A percentile compares a stretch with the other conserved stretches of the same genome.
These are phyloP conservation scores for Leucophenga montana DNA, from an alignment of 2,888 invertebrate species.

Conservation along the genomic window DNA sequence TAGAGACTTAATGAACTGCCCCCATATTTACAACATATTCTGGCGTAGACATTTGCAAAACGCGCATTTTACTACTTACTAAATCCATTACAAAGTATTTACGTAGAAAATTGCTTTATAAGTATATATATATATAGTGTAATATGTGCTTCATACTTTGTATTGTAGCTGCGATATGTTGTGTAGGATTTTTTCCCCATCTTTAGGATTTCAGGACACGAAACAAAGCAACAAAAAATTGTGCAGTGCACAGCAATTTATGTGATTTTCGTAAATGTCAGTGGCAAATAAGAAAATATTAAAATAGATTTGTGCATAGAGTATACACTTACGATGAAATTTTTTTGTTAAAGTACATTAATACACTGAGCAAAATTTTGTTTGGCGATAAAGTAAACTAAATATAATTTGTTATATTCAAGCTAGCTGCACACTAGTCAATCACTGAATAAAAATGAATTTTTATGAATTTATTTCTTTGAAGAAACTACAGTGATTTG, in stretches of 20 bases:
- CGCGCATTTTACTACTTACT: constrained; percentile 66
- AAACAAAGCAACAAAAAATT: constrained; percentile 44
- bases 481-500: no score
- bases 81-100: constrained; percentile 67
- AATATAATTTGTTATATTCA: no score
- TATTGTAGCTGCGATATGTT: no score
- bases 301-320: constrained; percentile 63
- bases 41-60: constrained; percentile 58
- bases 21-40: constrained; percentile 31
- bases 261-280: constrained; percentile 63
- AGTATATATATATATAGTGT: constrained; percentile 60
- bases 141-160: constrained; percentile 45
- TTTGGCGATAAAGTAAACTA: constrained; percentile 21
- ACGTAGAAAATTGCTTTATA: constrained; percentile 66
- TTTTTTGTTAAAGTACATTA: neutral
- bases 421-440: no score
- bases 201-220: no score
- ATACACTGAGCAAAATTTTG: constrained; percentile 42
- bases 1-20: constrained; percentile 1
- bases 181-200: no score
- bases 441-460: no score
- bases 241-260: constrained; percentile 63
- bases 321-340: constrained; percentile 20
- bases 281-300: constrained; percentile 67
- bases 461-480: no score